These are phyloP conservation scores for Speoplatyrhinus poulsoni DNA, from an alignment of 2,113 vertebrate species.

Conservation along the genomic window DNA sequence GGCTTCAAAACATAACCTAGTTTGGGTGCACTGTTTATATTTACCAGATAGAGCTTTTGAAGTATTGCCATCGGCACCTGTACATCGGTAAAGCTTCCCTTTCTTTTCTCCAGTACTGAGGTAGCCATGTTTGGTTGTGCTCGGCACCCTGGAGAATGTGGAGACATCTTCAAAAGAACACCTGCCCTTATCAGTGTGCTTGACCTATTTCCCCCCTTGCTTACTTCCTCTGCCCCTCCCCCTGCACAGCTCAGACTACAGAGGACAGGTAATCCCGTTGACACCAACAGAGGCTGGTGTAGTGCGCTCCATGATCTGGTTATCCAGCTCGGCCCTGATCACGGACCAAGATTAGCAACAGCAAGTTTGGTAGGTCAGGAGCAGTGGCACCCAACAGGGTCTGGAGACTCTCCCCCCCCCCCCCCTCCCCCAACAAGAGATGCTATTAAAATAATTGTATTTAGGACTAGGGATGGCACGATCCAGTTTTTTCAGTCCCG, in stretches of 20 bases:
- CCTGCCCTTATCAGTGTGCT: slow-evolving; percentile 69
- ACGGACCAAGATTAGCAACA: slow-evolving; percentile 29
- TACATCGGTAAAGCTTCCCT: not conserved
- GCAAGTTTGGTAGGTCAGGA: slow-evolving; percentile 3
- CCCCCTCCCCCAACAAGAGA: too few relatives aligned
- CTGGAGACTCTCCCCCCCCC: too few relatives aligned
- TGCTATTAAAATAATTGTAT: too few relatives aligned
- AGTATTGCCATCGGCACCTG: slow-evolving; percentile 4
- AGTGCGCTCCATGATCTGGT: slow-evolving; percentile 61
- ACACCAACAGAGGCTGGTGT: slow-evolving; percentile 57
- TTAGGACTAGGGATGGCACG: too few relatives aligned
- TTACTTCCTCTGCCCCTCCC: slow-evolving; percentile 55
- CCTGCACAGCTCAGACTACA: slow-evolving; percentile 60
- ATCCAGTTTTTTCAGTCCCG: too few relatives aligned
- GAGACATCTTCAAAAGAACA: slow-evolving; percentile 72
- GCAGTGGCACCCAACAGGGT: too few relatives aligned
- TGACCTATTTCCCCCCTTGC: slow-evolving; percentile 70
- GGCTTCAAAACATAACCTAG: too few relatives aligned
- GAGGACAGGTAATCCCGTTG: slow-evolving; percentile 66
- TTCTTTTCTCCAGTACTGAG: slow-evolving; percentile 13
- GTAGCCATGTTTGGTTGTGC: slow-evolving; percentile 43
- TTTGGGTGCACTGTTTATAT: not conserved
- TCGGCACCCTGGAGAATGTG: slow-evolving; percentile 44
- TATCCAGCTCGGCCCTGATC: slow-evolving; percentile 48
- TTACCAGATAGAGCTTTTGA: slow-evolving; percentile 6